Evolutionary conservation across 2,888 invertebrate species (phyloP).

Genomic region (Pinctada fucata): DNA sequence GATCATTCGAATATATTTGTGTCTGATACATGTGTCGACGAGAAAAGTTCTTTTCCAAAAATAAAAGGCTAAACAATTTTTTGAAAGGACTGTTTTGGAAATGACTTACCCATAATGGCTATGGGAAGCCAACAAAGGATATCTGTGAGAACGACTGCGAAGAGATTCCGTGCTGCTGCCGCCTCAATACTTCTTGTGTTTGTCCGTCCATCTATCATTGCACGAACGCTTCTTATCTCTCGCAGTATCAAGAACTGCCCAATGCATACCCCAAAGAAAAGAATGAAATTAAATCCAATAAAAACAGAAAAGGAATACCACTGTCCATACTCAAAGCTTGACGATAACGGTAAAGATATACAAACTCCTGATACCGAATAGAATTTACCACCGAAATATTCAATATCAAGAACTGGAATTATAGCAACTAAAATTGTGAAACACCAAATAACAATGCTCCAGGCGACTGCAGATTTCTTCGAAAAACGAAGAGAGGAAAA

Average conservation of each 20-base stretch:
- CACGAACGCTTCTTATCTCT: slow-evolving; percentile 5
- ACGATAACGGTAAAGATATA: slow-evolving; percentile 30
- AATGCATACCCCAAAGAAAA: slow-evolving; percentile 28
- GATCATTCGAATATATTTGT: no score
- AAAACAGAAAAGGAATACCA: slow-evolving; percentile 32
- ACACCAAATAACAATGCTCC: slow-evolving; percentile 15
- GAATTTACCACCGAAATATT: slow-evolving; percentile 24
- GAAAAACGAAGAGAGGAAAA: slow-evolving; percentile 19
- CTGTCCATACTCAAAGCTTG: slow-evolving; percentile 28
- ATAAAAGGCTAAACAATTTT: no score
- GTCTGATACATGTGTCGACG: no score
- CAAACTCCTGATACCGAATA: slow-evolving; percentile 37
- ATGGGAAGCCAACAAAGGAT: slow-evolving; percentile 41
- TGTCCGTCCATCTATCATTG: neutral
- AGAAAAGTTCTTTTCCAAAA: no score
- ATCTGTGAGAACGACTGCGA: slow-evolving; percentile 34
- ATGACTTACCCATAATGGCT: slow-evolving; percentile 39
- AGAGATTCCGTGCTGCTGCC: slow-evolving; percentile 28
- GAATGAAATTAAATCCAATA: slow-evolving; percentile 29
- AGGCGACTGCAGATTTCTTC: neutral
- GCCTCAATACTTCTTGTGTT: slow-evolving; percentile 17
- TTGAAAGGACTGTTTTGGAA: no score
- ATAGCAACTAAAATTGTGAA: slow-evolving; percentile 15
- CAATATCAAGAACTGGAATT: slow-evolving; percentile 21
- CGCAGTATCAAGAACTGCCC: slow-evolving; percentile 30